Conservation (phyloP, 2,113 vertebrate species). For the Megalops atlanticus region DNA sequence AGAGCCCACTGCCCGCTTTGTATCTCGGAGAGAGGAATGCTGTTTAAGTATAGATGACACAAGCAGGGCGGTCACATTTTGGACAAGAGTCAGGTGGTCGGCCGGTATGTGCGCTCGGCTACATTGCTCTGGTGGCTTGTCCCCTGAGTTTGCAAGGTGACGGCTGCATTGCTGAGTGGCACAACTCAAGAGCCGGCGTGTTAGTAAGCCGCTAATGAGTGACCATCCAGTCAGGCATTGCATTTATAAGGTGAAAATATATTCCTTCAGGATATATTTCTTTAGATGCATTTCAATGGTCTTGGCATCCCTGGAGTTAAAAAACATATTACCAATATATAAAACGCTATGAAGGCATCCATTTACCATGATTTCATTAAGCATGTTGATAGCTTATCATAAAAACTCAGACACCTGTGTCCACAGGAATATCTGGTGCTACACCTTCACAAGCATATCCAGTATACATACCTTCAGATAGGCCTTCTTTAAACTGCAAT, state of each 20-base stretch:
- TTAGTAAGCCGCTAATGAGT: no score
- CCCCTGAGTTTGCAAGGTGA: neutral
- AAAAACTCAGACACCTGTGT: conserved; percentile 52
- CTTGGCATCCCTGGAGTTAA: neutral
- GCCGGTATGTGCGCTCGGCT: neutral
- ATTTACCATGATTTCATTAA: neutral
- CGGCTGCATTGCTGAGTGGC: no score
- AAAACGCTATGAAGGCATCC: neutral
- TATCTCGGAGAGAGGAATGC: neutral
- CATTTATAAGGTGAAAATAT: no score
- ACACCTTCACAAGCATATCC: conserved; percentile 49
- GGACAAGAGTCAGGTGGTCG: neutral
- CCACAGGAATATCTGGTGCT: conserved; percentile 51
- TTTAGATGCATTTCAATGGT: no score
- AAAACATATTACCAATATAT: neutral
- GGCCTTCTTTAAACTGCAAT: conserved; percentile 36
- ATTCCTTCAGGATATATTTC: no score
- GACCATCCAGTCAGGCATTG: no score
- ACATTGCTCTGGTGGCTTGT: neutral
- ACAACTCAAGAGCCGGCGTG: no score
- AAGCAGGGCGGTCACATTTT: neutral
- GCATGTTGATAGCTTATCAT: conserved; percentile 28
- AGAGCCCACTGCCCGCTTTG: no score
- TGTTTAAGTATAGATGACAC: neutral
- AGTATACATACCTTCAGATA: neutral